Conservation (phyloP, 2,888 invertebrate species). For the Eudemis profundana region DNA sequence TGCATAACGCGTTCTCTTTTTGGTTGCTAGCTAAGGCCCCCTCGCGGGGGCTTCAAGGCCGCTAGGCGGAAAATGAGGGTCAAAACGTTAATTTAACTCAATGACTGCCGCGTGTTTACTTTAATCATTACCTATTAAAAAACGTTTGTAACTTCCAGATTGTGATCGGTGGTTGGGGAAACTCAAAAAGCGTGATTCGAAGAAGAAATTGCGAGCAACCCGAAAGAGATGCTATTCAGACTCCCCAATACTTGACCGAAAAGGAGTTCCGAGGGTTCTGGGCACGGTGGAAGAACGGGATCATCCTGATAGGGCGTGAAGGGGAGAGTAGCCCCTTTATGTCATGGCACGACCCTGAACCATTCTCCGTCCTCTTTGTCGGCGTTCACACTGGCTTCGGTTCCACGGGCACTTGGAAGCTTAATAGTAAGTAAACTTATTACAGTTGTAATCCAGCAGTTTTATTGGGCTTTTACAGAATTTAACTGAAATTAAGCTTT, state of each 20-base stretch:
- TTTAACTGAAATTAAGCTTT: no score
- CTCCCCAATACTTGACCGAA: slow-evolving; percentile 1
- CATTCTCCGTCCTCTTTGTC: slow-evolving; percentile 6
- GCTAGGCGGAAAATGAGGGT: no score
- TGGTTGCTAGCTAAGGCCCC: no score
- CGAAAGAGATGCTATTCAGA: background rate
- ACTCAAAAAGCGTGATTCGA: slow-evolving; percentile 21
- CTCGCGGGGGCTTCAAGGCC: no score
- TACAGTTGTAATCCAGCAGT: background rate
- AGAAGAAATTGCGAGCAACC: slow-evolving; percentile 8
- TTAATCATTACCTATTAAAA: no score
- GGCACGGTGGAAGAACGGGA: slow-evolving; percentile 13
- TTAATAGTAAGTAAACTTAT: slow-evolving; percentile 6
- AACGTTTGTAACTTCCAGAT: no score
- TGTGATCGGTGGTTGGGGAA: slow-evolving; percentile 17
- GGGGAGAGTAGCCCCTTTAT: slow-evolving; percentile 1
- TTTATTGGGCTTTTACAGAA: no score
- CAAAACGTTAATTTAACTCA: no score
- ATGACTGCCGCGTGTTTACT: no score
- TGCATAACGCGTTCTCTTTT: no score
- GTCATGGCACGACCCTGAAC: slow-evolving; percentile 23
- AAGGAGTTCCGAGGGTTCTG: slow-evolving; percentile 21
- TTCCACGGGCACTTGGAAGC: slow-evolving; percentile 15
- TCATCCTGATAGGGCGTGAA: slow-evolving; percentile 1
- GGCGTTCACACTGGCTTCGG: slow-evolving; percentile 24